A percentile compares a stretch with the other conserved stretches of the same genome.
These are phyloP conservation scores for Ictalurus punctatus DNA, from an alignment of 2,113 vertebrate genomes.

Conservation along the genomic window DNA sequence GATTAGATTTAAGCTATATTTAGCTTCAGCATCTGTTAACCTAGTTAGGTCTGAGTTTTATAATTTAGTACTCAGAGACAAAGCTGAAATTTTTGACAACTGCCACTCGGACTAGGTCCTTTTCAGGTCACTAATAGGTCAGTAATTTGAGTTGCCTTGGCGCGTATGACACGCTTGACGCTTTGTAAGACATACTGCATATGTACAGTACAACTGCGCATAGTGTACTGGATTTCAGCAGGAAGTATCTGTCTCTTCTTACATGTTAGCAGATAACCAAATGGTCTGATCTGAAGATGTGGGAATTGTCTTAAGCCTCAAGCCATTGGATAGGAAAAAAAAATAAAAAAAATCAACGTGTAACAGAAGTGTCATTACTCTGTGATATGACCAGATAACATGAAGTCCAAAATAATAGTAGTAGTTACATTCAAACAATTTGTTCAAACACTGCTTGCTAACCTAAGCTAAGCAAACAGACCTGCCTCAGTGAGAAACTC, in stretches of 20 bases:
- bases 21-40: not conserved
- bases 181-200: not conserved
- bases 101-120: not conserved
- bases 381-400: not conserved
- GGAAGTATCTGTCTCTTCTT: not conserved
- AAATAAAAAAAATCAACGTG: not conserved
- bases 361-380: not conserved
- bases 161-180: not conserved
- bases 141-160: not conserved
- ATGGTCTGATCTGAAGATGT: not conserved
- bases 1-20: not conserved
- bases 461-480: not conserved
- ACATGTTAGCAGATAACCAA: not conserved
- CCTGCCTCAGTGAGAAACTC: not conserved
- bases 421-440: not conserved
- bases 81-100: slow-evolving; percentile 25
- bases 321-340: no score
- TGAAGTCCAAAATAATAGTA: not conserved
- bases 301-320: not conserved
- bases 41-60: not conserved
- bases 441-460: not conserved
- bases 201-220: not conserved
- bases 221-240: not conserved
- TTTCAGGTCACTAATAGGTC: not conserved
- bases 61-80: slow-evolving; percentile 11